Evolutionary conservation across 2,113 vertebrate genomes (phyloP).

Genomic region (Globicephala melas): DNA sequence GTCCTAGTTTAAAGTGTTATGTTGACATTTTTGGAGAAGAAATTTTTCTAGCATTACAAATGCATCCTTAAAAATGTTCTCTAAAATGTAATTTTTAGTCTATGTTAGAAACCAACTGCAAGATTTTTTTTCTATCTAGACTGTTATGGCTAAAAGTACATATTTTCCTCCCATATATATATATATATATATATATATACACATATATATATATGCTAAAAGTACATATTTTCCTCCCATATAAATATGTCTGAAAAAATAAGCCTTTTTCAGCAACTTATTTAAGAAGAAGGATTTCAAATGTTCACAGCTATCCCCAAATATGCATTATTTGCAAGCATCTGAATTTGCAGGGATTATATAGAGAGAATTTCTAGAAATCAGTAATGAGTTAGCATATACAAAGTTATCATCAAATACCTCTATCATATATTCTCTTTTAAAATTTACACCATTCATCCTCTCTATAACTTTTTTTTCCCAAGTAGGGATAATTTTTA

Average conservation of each 20-base stretch:
- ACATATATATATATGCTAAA: not conserved
- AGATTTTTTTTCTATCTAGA: conserved; percentile 4
- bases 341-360: not conserved
- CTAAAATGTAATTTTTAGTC: conserved; percentile 46
- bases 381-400: not conserved
- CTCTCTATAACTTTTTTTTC: not conserved
- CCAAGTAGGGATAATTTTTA: not conserved
- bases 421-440: not conserved
- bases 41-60: conserved; percentile 43
- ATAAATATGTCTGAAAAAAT: conserved; percentile 1
- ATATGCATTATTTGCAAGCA: conserved; percentile 32
- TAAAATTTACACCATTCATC: not conserved
- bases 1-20: conserved; percentile 56
- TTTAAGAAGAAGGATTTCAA: conserved; percentile 16
- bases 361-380: conserved; percentile 2
- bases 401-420: not conserved
- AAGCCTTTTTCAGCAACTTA: not conserved
- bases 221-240: not conserved
- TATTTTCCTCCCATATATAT: not conserved
- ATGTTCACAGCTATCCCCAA: not conserved
- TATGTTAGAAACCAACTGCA: not conserved
- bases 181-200: no score
- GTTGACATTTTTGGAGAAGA: conserved; percentile 45
- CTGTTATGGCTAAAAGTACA: not conserved
- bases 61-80: conserved; percentile 42